Evolutionary conservation across 2,113 vertebrate genomes (phyloP).

Genomic region (Willisornis vidua): DNA sequence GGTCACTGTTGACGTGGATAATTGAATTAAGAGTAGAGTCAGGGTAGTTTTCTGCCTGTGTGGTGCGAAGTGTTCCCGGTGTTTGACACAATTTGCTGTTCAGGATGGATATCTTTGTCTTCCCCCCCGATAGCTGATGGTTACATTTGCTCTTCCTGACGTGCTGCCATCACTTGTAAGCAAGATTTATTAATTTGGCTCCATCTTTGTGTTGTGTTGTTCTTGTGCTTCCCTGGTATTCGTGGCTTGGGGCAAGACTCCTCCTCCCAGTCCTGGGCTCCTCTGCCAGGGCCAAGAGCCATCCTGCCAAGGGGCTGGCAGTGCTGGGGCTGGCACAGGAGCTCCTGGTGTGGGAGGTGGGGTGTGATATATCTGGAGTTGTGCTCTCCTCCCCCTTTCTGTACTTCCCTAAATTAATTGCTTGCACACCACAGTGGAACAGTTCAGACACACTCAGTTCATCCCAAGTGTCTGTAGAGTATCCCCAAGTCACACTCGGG

Average conservation of each 20-base stretch:
- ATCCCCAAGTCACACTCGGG: not conserved
- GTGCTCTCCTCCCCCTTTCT: not conserved
- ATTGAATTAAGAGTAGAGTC: not conserved
- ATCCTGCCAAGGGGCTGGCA: not conserved
- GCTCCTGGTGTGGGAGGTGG: not conserved
- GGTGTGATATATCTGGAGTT: rapidly evolving
- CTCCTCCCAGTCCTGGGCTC: not conserved
- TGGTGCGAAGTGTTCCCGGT: not conserved
- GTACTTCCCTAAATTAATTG: not conserved
- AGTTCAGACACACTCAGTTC: not conserved
- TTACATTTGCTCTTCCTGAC: not conserved
- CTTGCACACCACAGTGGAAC: rapidly evolving
- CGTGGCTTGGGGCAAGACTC: not conserved
- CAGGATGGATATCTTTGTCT: not conserved
- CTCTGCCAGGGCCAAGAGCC: not conserved
- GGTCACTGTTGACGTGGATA: not conserved
- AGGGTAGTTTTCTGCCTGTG: not conserved
- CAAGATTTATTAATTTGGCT: conserved; percentile 12
- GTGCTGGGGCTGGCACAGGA: not conserved
- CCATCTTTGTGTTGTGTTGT: not conserved
- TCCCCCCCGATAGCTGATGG: not conserved
- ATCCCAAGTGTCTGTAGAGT: rapidly evolving
- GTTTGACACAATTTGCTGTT: not conserved
- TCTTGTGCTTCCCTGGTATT: not conserved
- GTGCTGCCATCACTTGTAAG: not conserved